phyloP scores from a whole-genome alignment of 2,113 vertebrate species.

The Tachysurus vachellii region DNA sequence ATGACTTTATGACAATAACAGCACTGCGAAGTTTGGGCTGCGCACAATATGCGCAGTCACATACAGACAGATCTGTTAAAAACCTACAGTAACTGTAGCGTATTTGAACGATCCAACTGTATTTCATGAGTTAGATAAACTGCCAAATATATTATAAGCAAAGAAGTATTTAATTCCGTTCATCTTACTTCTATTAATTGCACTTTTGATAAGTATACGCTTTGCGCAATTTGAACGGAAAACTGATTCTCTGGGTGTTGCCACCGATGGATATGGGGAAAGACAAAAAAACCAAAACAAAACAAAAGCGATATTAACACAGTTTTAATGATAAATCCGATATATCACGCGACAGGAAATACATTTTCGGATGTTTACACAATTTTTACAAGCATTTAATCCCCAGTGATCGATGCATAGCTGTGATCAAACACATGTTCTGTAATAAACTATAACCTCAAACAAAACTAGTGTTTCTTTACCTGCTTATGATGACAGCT shows the following conservation, averaged over 20 bases:
- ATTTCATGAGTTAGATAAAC: too few relatives aligned
- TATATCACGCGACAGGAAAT: not conserved
- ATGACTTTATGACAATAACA: not conserved
- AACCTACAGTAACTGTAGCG: not conserved
- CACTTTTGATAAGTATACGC: not conserved
- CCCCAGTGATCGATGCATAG: not conserved
- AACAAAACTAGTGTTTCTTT: slow-evolving; percentile 23
- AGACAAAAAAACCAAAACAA: not conserved
- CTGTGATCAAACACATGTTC: not conserved
- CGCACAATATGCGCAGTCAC: not conserved
- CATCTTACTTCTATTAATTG: not conserved
- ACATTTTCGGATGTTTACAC: not conserved
- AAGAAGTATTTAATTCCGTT: not conserved
- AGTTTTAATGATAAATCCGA: not conserved
- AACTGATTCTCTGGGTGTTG: not conserved
- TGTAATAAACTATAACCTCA: not conserved
- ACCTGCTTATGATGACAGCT: slow-evolving; percentile 83
- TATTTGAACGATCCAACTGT: not conserved
- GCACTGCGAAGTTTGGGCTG: not conserved
- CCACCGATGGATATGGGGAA: not conserved
- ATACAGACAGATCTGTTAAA: not conserved
- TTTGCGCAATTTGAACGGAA: not conserved
- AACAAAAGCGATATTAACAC: not conserved
- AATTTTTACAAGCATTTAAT: not conserved
- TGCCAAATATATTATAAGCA: not conserved